Evolutionary conservation across 2,797 vertebrate genomes (phyloP).

Genomic region (Onychomys torridus): DNA sequence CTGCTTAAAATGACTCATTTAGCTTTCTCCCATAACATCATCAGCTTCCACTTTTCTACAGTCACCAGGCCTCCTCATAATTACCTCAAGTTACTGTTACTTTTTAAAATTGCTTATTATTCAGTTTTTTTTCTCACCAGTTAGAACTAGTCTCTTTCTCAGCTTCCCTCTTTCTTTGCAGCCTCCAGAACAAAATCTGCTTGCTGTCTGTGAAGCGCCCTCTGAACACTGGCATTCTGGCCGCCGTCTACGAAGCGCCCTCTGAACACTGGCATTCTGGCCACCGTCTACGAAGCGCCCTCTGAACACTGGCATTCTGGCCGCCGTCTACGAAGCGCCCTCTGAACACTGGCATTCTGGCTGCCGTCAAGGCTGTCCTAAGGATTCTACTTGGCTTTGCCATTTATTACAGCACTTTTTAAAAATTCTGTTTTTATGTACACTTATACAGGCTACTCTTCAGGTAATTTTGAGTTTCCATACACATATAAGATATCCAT

Average conservation of each 20-base stretch:
- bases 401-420: neutral
- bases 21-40: neutral
- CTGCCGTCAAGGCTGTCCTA: neutral
- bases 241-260: no score
- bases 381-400: neutral
- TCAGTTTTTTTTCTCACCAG: neutral
- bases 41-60: neutral
- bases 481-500: neutral
- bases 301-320: neutral
- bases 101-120: neutral
- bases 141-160: neutral
- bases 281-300: neutral
- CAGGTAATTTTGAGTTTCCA: constrained; percentile 2
- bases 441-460: neutral
- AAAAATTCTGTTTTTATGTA: constrained; percentile 9
- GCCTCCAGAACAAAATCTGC: neutral
- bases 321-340: no score
- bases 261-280: neutral
- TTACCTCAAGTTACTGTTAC: neutral
- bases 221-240: neutral
- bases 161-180: neutral
- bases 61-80: neutral
- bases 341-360: neutral
- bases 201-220: neutral
- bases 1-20: neutral